Base-by-base conservation (phyloP, 2,113 vertebrate species). In the Sturnus vulgaris region DNA sequence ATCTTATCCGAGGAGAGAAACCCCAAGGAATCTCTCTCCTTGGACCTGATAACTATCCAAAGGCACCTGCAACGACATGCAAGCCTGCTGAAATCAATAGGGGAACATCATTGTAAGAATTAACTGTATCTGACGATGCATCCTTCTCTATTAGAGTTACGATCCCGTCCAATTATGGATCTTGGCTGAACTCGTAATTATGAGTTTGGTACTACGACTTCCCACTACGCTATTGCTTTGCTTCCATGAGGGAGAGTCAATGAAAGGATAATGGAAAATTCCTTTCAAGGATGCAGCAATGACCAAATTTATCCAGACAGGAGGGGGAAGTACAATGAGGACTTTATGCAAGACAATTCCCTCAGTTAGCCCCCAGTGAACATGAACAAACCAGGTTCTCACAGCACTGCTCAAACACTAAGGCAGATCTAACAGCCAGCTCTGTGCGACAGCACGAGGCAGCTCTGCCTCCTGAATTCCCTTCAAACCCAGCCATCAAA, bases 61-160 rank as follows among this genome's bases (percentile, higher is more conserved):
- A 17, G 6, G 82, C 81, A 92, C 92, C 94, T 73, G 57, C 93
- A 91, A 85, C 8, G 66, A 89, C 75, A 88, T 1, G 0, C 81
- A 42, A 25, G 60, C 78, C 35, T 3, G 20, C 57, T 1, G 1
- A 59, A 90, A 95, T 95, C 86, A 0, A 96, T 95, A 50, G 0
- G 12, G 85, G 83, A 85, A 80, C 93, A 93, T 96, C 95, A 68
- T 16, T 92, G 94, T 84, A 93, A 83, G 86, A 96, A 96, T 94
- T 82, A 95, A 94, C 90, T 13, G 72, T 65, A 90, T 95, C 93
- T 93, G 92, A 96, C 73, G 11, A 92, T 0, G 8, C 78, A 87
- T 94, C 95, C 84, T 73, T 96, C 95, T 94, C 90, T 92, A 97
- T 96, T 96, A 95, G 79, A 97, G 86, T 83, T 83, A 96, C 89